Evolutionary conservation across 2,113 vertebrate genomes (phyloP), one percentile per base, ranked within the genome.

Genomic region (Megaceryle maxima): DNA sequence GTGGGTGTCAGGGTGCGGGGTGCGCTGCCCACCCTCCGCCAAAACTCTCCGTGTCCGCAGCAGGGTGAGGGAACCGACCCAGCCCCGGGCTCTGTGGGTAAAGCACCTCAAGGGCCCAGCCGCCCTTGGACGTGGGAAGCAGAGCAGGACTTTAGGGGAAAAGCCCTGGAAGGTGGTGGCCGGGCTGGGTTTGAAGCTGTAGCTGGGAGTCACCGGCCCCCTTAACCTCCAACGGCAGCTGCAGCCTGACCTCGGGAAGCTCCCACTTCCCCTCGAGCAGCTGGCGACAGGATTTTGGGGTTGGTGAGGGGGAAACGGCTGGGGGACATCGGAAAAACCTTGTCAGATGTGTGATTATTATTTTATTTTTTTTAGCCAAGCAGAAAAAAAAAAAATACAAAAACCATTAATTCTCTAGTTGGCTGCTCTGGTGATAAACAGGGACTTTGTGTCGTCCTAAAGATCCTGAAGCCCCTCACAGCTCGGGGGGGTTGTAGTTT

Each of bases 141-240:
- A 2, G 28, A 46, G 21, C 24, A 1, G 43, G 60, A 10, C 16
- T 16, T 70, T 6, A 1, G 56, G 24, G 18, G 69, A 13, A 24
- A 13, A 48, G 9, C 13, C 8, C 28, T 29, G 35, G 53, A 9
- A 72, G 13, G 14, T 16, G 12, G 4, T 0, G 5, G 10, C 26
- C 2, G 0, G 2, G 33, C 1, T 11, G 33, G 16, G 5, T 33
- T 26, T 1, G 22, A 11, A 25, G n/a, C 10, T 2, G 1, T 26
- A 13, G 28, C 10, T 10, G 17, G 53, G 60, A 24, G 37, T 41
- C 46, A 15, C 48, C 8, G 4, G 12, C 12, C 11, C 70, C 15
- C 24, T 16, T 66, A 26, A 26, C 62, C 19, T 28, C 24, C 16
- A 17, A 10, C 1, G 9, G 73, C 85, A 62, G 88, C 84, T 46